A percentile compares a stretch with the other conserved stretches of the same genome.
These are phyloP conservation scores for Pangasianodon gigas DNA, from an alignment of 2,113 vertebrate species.

Conservation along the genomic window DNA sequence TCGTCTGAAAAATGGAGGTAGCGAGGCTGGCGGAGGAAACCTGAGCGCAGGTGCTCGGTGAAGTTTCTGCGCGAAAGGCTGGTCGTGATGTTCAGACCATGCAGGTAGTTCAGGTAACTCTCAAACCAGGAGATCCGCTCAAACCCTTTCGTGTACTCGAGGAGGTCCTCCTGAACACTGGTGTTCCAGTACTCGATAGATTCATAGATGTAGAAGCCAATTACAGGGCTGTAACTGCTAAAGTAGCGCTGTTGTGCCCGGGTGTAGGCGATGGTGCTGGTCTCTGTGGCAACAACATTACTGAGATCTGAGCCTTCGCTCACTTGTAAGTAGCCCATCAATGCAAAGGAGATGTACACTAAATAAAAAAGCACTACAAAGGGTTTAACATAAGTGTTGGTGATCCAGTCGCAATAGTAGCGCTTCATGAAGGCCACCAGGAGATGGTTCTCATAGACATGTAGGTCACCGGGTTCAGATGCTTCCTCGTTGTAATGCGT, in stretches of 20 bases:
- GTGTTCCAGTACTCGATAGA: constrained; percentile 98
- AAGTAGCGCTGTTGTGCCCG: constrained; percentile 96
- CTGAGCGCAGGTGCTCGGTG: constrained; percentile 86
- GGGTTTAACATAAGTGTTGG: constrained; percentile 98
- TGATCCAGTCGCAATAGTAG: constrained; percentile 99
- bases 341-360: constrained; percentile 98
- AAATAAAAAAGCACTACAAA: constrained; percentile 99
- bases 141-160: constrained; percentile 95
- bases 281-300: constrained; percentile 93
- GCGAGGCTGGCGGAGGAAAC: constrained; percentile 87
- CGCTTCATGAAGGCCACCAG: constrained; percentile 95
- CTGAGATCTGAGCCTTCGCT: constrained; percentile 96
- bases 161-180: constrained; percentile 93
- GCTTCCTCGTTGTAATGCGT: constrained; percentile 91
- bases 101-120: constrained; percentile 92
- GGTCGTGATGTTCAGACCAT: constrained; percentile 89
- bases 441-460: constrained; percentile 91
- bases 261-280: constrained; percentile 90
- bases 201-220: constrained; percentile 98
- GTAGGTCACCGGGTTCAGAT: constrained; percentile 76
- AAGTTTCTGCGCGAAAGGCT: constrained; percentile 91
- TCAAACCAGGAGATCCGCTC: constrained; percentile 99
- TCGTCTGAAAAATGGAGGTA: constrained; percentile 96
- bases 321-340: constrained; percentile 99
- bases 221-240: constrained; percentile 96